Conservation (phyloP, 1,140 invertebrate species). For the Drosophila repleta region DNA sequence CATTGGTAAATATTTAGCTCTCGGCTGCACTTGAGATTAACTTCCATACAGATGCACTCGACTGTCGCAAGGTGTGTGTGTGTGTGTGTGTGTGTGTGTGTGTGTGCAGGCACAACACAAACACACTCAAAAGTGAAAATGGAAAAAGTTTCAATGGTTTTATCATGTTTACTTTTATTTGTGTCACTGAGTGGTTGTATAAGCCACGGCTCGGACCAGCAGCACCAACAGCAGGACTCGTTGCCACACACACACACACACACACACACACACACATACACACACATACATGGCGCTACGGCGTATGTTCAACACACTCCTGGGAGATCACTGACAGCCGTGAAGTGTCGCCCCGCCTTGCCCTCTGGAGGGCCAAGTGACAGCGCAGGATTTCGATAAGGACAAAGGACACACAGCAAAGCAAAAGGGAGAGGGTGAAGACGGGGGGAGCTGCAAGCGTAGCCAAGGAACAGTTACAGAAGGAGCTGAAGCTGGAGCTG, state of each 20-base stretch:
- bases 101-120: conserved; percentile 67
- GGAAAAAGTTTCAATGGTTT: conserved; percentile 82
- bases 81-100: conserved; percentile 25
- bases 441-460: neutral
- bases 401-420: conserved; percentile 40
- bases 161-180: conserved; percentile 82
- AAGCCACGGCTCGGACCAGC: conserved; percentile 53
- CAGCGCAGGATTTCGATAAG: conserved; percentile 50
- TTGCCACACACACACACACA: conserved; percentile 19
- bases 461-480: conserved; percentile 1
- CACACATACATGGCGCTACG: neutral
- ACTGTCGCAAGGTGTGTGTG: conserved; percentile 9
- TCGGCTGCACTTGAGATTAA: conserved; percentile 80
- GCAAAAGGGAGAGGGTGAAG: too few species aligned
- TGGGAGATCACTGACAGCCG: conserved; percentile 76
- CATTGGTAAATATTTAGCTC: conserved; percentile 79
- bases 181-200: conserved; percentile 81
- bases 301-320: conserved; percentile 77
- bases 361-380: conserved; percentile 30
- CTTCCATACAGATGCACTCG: conserved; percentile 56
- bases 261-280: conserved; percentile 36
- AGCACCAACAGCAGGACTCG: conserved; percentile 15
- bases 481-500: conserved; percentile 2
- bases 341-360: conserved; percentile 56
- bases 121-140: conserved; percentile 82